Percentiles rank a stretch among this genome's conserved stretches.
phyloP scores from a whole-genome alignment of 2,797 vertebrate species.

The Brachymystax lenok region DNA sequence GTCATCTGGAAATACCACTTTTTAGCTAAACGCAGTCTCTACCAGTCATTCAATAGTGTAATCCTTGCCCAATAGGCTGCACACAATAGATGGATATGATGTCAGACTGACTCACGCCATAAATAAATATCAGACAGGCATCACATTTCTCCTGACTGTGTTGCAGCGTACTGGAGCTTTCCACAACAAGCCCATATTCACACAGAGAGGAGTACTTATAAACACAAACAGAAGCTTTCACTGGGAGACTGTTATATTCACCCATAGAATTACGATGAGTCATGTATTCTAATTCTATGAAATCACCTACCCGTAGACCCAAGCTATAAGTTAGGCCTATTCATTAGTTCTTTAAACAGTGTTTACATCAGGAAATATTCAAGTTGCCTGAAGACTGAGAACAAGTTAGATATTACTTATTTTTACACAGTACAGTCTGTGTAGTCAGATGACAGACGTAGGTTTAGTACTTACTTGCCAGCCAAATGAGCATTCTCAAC shows the following conservation, averaged over 20 bases:
- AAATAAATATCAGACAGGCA: slow-evolving; percentile 41
- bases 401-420: background rate
- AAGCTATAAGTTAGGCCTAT: background rate
- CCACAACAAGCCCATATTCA: background rate
- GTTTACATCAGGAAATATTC: background rate
- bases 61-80: background rate
- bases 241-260: background rate
- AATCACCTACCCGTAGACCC: background rate
- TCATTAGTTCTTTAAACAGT: background rate
- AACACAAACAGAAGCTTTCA: background rate
- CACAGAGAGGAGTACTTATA: background rate
- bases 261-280: background rate
- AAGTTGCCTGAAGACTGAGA: background rate
- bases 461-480: slow-evolving; percentile 84
- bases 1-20: background rate
- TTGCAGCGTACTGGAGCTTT: background rate
- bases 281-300: background rate
- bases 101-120: slow-evolving; percentile 12
- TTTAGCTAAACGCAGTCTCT: background rate
- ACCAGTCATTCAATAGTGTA: background rate
- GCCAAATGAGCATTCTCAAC: slow-evolving; percentile 92
- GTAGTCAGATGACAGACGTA: no score
- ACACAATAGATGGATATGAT: slow-evolving; percentile 9
- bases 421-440: background rate
- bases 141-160: slow-evolving; percentile 37